These are phyloP conservation scores for Paelopatides confundens DNA, from an alignment of 53 echinoderm and acorn worm genomes.

Conservation along the genomic window DNA sequence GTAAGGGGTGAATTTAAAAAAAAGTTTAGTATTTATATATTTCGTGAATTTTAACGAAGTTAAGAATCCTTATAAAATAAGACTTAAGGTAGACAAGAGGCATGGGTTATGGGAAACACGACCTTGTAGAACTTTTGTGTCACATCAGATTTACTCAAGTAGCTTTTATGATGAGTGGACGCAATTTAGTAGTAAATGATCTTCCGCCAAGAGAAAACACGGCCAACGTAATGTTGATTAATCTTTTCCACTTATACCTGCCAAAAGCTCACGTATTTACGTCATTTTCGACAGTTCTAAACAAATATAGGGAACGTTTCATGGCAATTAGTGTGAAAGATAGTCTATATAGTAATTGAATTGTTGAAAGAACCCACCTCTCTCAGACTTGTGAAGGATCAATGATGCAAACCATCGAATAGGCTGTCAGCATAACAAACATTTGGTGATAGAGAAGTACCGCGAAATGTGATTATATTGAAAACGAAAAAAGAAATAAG, in stretches of 20 bases:
- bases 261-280: slow-evolving; percentile 8
- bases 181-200: slow-evolving; percentile 1
- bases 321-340: slow-evolving; percentile 25
- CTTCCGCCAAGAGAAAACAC: slow-evolving; percentile 9
- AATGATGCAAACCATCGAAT: not conserved
- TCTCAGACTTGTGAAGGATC: not conserved
- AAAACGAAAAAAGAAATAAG: too few relatives aligned
- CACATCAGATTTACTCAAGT: slow-evolving; percentile 8
- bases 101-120: too few relatives aligned
- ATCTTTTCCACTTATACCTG: not conserved
- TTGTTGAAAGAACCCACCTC: not conserved
- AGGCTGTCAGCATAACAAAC: too few relatives aligned
- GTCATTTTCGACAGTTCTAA: slow-evolving; percentile 34
- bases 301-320: not conserved
- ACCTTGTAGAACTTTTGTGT: not conserved
- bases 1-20: too few relatives aligned
- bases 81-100: too few relatives aligned
- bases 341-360: not conserved
- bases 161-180: not conserved
- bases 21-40: too few relatives aligned
- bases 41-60: too few relatives aligned
- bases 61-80: too few relatives aligned
- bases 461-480: too few relatives aligned
- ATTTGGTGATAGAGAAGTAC: too few relatives aligned
- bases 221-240: not conserved